Conservation (phyloP, 2,888 invertebrate genomes). For the Penaeus monodon region DNA sequence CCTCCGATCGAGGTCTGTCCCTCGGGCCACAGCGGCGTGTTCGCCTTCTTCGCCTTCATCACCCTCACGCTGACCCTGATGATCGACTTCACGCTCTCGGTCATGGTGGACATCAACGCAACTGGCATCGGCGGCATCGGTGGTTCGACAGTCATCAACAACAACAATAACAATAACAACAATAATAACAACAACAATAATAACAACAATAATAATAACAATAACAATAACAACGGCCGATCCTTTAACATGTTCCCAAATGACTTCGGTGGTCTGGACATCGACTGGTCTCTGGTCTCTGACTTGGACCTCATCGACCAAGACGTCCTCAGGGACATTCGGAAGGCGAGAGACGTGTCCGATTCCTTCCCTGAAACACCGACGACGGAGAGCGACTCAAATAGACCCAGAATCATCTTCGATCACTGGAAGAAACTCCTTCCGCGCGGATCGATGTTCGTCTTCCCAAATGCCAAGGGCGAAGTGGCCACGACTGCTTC, state of each 20-base stretch:
- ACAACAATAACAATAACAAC: slow-evolving; percentile 46
- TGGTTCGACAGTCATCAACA: not conserved
- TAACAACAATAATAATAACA: slow-evolving; percentile 48
- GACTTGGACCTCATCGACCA: slow-evolving; percentile 45
- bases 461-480: not conserved
- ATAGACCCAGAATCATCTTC: slow-evolving; percentile 20
- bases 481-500: slow-evolving; percentile 1
- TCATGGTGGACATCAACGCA: slow-evolving; percentile 49
- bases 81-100: slow-evolving; percentile 53
- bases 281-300: slow-evolving; percentile 40
- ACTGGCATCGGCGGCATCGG: slow-evolving; percentile 36
- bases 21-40: slow-evolving; percentile 45
- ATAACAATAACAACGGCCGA: slow-evolving; percentile 38
- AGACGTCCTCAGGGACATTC: not conserved
- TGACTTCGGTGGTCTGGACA: slow-evolving; percentile 46
- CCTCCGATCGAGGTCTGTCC: slow-evolving; percentile 51
- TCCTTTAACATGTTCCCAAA: slow-evolving; percentile 22
- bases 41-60: slow-evolving; percentile 59
- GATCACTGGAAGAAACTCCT: slow-evolving; percentile 36
- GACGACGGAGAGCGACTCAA: not conserved
- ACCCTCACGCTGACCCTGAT: slow-evolving; percentile 55
- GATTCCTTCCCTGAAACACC: not conserved
- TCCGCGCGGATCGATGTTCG: slow-evolving; percentile 26
- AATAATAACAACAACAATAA: slow-evolving; percentile 47
- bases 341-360: slow-evolving; percentile 21